Conservation (phyloP, 2,888 invertebrate species). For the Lycocerus yunnanus region DNA sequence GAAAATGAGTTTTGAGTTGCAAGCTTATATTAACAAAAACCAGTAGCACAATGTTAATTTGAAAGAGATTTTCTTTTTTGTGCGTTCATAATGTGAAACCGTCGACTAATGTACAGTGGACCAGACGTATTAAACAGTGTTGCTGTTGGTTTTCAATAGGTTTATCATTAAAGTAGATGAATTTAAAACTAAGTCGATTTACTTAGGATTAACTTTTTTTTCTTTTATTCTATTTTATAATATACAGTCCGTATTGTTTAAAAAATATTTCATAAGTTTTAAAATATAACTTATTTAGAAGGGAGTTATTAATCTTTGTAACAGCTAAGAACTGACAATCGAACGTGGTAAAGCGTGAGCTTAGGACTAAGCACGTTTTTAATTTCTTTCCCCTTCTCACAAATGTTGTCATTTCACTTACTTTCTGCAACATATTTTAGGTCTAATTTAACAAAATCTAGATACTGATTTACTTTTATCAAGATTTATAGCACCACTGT, state of each 20-base stretch:
- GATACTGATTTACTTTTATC: constrained; percentile 55
- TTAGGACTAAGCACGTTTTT: constrained; percentile 53
- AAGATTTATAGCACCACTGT: constrained; percentile 49
- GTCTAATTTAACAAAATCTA: constrained; percentile 53
- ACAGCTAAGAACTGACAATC: constrained; percentile 25
- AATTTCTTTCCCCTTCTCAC: constrained; percentile 50
- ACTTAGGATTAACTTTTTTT: neutral
- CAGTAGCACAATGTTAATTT: constrained; percentile 52
- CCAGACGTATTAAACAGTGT: constrained; percentile 40
- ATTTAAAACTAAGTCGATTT: neutral
- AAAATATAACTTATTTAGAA: constrained; percentile 27
- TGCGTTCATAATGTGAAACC: constrained; percentile 37
- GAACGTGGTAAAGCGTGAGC: constrained; percentile 35
- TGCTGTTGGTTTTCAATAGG: constrained; percentile 24
- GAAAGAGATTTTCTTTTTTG: constrained; percentile 48
- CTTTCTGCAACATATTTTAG: constrained; percentile 52
- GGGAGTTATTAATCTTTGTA: constrained; percentile 29
- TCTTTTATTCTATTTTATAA: neutral
- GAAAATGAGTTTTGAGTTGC: constrained; percentile 47
- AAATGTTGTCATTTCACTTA: constrained; percentile 55
- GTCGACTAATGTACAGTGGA: constrained; percentile 42
- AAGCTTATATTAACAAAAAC: constrained; percentile 49
- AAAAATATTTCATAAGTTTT: neutral
- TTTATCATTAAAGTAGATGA: constrained; percentile 24
- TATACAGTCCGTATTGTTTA: neutral